phyloP scores from a whole-genome alignment of 2,888 invertebrate species.

The Halictus ligatus region DNA sequence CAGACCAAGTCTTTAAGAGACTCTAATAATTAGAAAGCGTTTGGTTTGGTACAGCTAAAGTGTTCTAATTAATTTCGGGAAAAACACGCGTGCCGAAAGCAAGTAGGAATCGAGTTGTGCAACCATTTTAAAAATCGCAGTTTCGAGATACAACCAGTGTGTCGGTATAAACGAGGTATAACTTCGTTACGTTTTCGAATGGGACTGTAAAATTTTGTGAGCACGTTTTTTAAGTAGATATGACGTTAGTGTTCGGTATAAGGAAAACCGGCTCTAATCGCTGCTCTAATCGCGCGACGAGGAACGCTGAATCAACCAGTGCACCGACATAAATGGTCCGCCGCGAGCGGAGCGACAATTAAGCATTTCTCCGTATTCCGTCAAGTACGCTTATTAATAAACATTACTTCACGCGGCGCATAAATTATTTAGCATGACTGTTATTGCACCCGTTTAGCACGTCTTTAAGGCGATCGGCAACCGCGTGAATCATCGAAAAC shows the following conservation, averaged over 20 bases:
- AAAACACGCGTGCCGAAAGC: no score
- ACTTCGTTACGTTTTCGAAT: no score
- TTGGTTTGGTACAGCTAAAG: not conserved
- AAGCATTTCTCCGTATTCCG: slow-evolving; percentile 41
- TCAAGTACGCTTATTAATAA: slow-evolving; percentile 58
- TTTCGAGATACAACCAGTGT: no score
- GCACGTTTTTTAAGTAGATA: not conserved
- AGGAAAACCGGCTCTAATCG: not conserved
- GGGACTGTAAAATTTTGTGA: not conserved
- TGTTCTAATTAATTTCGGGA: no score
- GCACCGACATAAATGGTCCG: slow-evolving; percentile 35
- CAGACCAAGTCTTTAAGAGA: no score
- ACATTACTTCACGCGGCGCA: slow-evolving; percentile 53
- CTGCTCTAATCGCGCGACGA: not conserved
- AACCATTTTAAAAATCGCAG: no score
- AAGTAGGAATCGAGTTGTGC: no score
- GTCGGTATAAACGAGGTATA: no score
- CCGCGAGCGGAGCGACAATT: slow-evolving; percentile 26
- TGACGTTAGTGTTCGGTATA: not conserved
- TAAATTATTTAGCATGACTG: slow-evolving; percentile 49
- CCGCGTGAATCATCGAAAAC: slow-evolving; percentile 48
- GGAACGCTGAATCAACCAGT: not conserved
- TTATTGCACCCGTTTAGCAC: slow-evolving; percentile 48
- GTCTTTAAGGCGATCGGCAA: slow-evolving; percentile 51
- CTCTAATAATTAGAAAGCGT: no score